These are phyloP conservation scores for Vireo altiloquus DNA, from an alignment of 2,113 vertebrate species.

Conservation along the genomic window DNA sequence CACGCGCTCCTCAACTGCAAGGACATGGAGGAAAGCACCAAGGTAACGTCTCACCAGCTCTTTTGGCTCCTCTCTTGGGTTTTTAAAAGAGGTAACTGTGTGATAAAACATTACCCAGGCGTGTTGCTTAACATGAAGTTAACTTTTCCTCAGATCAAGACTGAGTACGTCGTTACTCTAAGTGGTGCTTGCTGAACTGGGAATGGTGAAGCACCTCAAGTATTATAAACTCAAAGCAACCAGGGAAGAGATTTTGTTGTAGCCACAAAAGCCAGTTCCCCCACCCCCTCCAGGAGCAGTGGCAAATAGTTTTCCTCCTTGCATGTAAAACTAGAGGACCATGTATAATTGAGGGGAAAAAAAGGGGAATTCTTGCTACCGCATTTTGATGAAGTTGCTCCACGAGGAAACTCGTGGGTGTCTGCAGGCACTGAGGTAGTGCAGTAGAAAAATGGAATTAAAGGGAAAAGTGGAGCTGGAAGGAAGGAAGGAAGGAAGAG, in stretches of 20 bases:
- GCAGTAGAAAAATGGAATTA: background rate
- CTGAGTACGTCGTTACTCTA: background rate
- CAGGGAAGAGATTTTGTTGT: background rate
- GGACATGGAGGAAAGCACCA: conserved; percentile 87
- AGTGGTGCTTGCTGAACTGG: background rate
- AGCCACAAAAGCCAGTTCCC: background rate
- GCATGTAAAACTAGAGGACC: background rate
- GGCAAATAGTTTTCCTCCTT: background rate
- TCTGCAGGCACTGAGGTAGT: background rate
- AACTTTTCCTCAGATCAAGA: background rate
- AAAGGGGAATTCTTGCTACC: background rate
- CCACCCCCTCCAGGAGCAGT: background rate
- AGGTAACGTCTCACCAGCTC: conserved; percentile 70
- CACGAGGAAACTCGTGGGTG: background rate
- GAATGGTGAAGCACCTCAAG: background rate
- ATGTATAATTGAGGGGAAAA: fast-evolving
- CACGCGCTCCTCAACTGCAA: conserved; percentile 93
- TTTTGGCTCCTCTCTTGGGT: background rate
- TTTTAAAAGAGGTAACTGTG: background rate
- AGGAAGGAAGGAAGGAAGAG: background rate
- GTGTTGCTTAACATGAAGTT: background rate
- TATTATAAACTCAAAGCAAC: background rate
- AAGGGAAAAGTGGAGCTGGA: too few relatives aligned
- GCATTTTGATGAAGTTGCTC: background rate
- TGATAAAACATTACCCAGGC: background rate